Percentiles rank a stretch among this genome's conserved stretches.
Evolutionary conservation across 2,113 vertebrate genomes (phyloP).

Genomic region (Microcebus ravelobensis): DNA sequence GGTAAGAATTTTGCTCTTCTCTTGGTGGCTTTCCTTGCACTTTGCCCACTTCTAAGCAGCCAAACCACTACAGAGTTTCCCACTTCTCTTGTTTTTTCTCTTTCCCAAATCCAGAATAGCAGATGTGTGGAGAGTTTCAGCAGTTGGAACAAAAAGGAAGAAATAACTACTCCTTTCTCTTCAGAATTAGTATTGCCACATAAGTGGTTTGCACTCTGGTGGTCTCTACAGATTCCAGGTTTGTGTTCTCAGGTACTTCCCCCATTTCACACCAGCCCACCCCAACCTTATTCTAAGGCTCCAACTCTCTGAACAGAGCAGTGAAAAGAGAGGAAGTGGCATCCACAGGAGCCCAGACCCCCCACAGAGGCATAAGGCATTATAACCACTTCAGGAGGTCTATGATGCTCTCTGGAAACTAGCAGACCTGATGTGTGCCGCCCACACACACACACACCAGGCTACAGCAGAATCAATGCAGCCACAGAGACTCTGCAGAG

Average conservation of each 20-base stretch:
- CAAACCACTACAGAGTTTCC: not conserved
- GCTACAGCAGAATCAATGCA: not conserved
- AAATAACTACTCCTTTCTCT: conserved; percentile 6
- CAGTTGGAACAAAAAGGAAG: not conserved
- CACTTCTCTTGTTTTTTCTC: conserved; percentile 2
- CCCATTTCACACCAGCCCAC: not conserved
- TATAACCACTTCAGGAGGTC: not conserved
- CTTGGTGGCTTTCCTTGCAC: not conserved
- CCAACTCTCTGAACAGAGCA: not conserved
- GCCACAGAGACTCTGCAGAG: conserved; percentile 17
- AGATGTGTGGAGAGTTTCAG: not conserved
- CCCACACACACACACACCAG: not conserved
- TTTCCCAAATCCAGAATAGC: not conserved
- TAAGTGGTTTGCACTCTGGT: not conserved
- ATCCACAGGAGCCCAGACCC: not conserved
- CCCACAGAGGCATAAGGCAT: not conserved
- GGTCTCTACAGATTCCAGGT: conserved; percentile 17
- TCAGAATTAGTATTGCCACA: not conserved
- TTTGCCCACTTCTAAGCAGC: not conserved
- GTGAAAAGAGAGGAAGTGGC: not conserved
- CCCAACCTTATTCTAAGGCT: not conserved
- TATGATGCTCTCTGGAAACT: not conserved
- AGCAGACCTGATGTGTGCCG: not conserved
- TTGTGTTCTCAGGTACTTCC: conserved; percentile 26
- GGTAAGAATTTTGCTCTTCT: not conserved